These are phyloP conservation scores for Bhutanitis thaidina DNA, from an alignment of 2,888 invertebrate genomes.

Conservation along the genomic window DNA sequence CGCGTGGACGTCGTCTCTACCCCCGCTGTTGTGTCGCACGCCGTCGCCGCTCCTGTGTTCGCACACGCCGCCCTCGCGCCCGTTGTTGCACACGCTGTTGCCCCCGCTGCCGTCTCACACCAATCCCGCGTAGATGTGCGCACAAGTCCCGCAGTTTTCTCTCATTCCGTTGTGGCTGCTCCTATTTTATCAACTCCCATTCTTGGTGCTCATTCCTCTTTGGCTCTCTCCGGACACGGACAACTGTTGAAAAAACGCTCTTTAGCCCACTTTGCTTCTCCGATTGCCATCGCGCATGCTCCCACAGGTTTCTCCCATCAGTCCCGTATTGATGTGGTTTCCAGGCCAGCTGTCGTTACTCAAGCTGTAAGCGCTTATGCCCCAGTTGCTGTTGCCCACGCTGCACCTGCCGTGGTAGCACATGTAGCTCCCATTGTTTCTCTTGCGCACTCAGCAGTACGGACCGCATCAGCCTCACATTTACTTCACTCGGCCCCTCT, in stretches of 20 bases:
- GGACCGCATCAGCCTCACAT: slow-evolving; percentile 46
- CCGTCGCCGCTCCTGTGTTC: slow-evolving; percentile 31
- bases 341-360: slow-evolving; percentile 12
- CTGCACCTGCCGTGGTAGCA: slow-evolving; percentile 37
- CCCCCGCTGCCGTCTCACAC: slow-evolving; percentile 43
- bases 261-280: slow-evolving; percentile 20
- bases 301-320: slow-evolving; percentile 56
- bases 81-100: slow-evolving; percentile 41
- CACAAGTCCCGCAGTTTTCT: slow-evolving; percentile 33
- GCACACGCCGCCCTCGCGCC: slow-evolving; percentile 37
- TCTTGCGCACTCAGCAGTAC: slow-evolving; percentile 40
- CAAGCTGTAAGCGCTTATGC: slow-evolving; percentile 33
- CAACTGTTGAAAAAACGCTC: slow-evolving; percentile 27
- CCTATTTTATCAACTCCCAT: neutral
- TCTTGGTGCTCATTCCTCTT: slow-evolving; percentile 10
- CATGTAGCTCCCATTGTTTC: slow-evolving; percentile 45
- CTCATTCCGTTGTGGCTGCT: slow-evolving; percentile 38
- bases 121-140: slow-evolving; percentile 53
- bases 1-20: slow-evolving; percentile 31
- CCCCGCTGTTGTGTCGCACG: slow-evolving; percentile 36
- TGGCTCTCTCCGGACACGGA: slow-evolving; percentile 25
- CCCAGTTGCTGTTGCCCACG: slow-evolving; percentile 29
- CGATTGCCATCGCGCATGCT: slow-evolving; percentile 26
- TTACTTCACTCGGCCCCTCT: slow-evolving; percentile 34
- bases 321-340: slow-evolving; percentile 41